Evolutionary conservation across 1,140 invertebrate genomes (phyloP).

Genomic region (Lysiphlebus fabarum): DNA sequence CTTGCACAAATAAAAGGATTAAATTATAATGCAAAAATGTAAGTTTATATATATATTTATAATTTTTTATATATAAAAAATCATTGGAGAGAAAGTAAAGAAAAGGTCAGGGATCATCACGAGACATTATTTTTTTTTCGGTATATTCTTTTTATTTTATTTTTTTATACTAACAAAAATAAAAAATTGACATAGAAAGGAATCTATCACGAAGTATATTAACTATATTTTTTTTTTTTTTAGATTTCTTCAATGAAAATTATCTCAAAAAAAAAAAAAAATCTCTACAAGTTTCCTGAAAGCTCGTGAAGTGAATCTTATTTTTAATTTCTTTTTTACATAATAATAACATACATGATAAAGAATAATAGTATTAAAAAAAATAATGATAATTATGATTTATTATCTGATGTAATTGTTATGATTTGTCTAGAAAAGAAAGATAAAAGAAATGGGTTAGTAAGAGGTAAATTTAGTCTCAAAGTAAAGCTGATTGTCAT

Average conservation of each 20-base stretch:
- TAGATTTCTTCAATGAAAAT: slow-evolving; percentile 8
- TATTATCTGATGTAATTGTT: no score
- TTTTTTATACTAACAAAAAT: neutral
- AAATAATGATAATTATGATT: no score
- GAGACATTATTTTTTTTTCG: slow-evolving; percentile 36
- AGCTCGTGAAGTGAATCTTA: no score
- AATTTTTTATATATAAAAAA: slow-evolving; percentile 23
- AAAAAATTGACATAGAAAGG: slow-evolving; percentile 3
- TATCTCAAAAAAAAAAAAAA: neutral
- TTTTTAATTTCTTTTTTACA: no score
- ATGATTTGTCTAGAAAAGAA: no score
- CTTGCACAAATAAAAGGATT: neutral
- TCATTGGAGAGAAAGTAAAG: slow-evolving; percentile 43
- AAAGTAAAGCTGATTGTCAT: no score
- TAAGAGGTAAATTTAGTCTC: no score
- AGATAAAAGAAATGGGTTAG: no score
- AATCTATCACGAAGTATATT: slow-evolving; percentile 10
- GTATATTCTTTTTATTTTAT: slow-evolving; percentile 12
- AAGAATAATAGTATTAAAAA: no score
- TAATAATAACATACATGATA: no score
- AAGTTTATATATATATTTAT: neutral
- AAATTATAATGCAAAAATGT: neutral
- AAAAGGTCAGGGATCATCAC: slow-evolving; percentile 47
- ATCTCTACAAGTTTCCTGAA: neutral
- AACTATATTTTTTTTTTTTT: neutral